These are phyloP conservation scores for Drosophila dunni DNA, from an alignment of 1,140 invertebrate species.

Conservation along the genomic window DNA sequence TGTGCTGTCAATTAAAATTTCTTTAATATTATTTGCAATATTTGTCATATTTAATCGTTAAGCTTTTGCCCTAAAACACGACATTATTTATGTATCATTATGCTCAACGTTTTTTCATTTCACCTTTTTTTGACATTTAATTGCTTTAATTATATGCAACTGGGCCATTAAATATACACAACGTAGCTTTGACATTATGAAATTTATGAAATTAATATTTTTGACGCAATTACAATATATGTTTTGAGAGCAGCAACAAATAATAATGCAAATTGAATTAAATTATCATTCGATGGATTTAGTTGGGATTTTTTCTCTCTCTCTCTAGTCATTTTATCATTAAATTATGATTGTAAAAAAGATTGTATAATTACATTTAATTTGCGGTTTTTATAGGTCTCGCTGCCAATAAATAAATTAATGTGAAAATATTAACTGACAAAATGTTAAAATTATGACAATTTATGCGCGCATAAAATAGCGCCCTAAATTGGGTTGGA, in stretches of 20 bases:
- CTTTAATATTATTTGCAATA: constrained; percentile 68
- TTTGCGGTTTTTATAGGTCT: constrained; percentile 29
- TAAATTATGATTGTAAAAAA: constrained; percentile 47
- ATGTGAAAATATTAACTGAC: constrained; percentile 74
- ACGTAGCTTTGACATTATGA: constrained; percentile 60
- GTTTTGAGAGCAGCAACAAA: constrained; percentile 21
- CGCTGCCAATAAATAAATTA: constrained; percentile 66
- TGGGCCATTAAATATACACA: constrained; percentile 66
- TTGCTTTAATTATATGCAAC: constrained; percentile 73
- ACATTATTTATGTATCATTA: constrained; percentile 65
- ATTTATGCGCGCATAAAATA: constrained; percentile 59
- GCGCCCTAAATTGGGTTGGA: constrained; percentile 6
- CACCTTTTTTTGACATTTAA: constrained; percentile 69
- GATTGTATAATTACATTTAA: constrained; percentile 65
- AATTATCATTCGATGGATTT: constrained; percentile 25
- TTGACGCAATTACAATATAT: constrained; percentile 31
- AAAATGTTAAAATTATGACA: constrained; percentile 67
- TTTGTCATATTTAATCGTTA: constrained; percentile 58
- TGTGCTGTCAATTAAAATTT: constrained; percentile 63
- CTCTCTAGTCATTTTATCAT: constrained; percentile 32
- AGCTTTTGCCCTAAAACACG: constrained; percentile 52
- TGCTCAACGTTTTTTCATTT: constrained; percentile 33
- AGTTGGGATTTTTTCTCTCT: background rate
- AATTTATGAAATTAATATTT: constrained; percentile 73
- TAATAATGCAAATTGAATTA: constrained; percentile 38